Conservation (phyloP, 1,140 invertebrate genomes). For the Ostrea denselamellosa region DNA sequence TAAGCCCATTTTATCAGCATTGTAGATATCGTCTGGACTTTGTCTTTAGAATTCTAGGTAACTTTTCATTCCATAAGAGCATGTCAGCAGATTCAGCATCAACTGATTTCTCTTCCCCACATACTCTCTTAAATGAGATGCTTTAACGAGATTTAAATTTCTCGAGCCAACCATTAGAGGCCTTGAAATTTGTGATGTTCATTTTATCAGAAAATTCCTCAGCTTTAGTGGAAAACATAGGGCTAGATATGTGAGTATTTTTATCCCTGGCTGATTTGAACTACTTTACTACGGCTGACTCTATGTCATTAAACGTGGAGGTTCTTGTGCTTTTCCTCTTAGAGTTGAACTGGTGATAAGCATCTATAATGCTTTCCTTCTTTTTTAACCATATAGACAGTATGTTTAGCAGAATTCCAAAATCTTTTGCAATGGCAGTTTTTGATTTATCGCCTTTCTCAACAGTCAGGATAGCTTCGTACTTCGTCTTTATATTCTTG, state of each 20-base stretch:
- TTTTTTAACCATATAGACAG: no score
- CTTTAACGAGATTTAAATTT: slow-evolving; percentile 28
- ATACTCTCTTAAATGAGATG: neutral
- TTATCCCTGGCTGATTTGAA: slow-evolving; percentile 44
- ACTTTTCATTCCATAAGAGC: no score
- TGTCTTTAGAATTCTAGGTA: neutral
- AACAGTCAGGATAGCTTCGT: no score
- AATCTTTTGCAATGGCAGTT: no score
- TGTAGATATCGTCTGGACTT: slow-evolving; percentile 56
- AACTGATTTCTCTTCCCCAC: neutral
- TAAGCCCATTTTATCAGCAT: slow-evolving; percentile 64
- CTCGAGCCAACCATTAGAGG: slow-evolving; percentile 36
- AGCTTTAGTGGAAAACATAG: slow-evolving; percentile 28
- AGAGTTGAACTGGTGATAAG: neutral
- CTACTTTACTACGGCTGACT: slow-evolving; percentile 44
- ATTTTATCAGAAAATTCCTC: slow-evolving; percentile 40
- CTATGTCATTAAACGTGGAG: slow-evolving; percentile 43
- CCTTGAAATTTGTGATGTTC: slow-evolving; percentile 21
- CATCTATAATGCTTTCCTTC: no score
- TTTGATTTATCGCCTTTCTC: no score
- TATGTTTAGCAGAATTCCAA: no score
- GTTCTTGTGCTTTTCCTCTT: slow-evolving; percentile 43
- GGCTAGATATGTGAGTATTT: slow-evolving; percentile 43
- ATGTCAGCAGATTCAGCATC: neutral
- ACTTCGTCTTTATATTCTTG: no score